These are phyloP conservation scores for Acyrthosiphon pisum DNA, from an alignment of 1,140 invertebrate species.

Conservation along the genomic window DNA sequence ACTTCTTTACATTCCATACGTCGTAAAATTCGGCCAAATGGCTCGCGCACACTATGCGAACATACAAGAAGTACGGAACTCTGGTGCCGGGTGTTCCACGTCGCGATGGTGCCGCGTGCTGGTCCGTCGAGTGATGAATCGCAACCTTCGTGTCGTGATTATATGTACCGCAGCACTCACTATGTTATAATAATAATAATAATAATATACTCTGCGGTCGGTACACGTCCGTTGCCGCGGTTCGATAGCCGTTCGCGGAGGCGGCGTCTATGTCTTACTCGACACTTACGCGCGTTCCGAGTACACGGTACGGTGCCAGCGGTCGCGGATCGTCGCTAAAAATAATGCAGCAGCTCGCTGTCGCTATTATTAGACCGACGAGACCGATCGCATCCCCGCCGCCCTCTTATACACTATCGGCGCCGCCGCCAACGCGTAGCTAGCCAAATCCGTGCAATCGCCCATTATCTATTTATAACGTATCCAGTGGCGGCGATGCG, in stretches of 20 bases:
- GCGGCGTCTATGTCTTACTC: background rate
- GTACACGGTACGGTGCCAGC: background rate
- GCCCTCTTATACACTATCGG: background rate
- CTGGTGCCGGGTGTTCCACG: background rate
- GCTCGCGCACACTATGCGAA: conserved; percentile 43
- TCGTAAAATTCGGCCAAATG: conserved; percentile 58
- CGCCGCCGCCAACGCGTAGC: background rate
- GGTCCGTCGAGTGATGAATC: background rate
- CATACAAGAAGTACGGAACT: conserved; percentile 55
- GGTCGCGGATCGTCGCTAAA: conserved; percentile 15
- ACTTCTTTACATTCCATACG: conserved; percentile 98
- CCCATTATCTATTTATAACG: conserved; percentile 41
- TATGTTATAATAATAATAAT: background rate
- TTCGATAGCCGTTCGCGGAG: background rate
- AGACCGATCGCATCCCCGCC: too few relatives aligned
- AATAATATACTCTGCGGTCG: too few relatives aligned
- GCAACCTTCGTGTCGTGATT: background rate
- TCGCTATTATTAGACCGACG: conserved; percentile 11
- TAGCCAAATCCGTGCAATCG: conserved; percentile 12
- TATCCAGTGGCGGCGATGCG: background rate
- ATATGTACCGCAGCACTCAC: background rate
- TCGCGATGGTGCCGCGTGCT: background rate
- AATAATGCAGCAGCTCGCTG: background rate
- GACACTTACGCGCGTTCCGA: background rate
- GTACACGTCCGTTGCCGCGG: background rate